Evolutionary conservation across 2,113 vertebrate species (phyloP), one percentile per base, ranked within the genome.

Genomic region (Heliornis fulica): DNA sequence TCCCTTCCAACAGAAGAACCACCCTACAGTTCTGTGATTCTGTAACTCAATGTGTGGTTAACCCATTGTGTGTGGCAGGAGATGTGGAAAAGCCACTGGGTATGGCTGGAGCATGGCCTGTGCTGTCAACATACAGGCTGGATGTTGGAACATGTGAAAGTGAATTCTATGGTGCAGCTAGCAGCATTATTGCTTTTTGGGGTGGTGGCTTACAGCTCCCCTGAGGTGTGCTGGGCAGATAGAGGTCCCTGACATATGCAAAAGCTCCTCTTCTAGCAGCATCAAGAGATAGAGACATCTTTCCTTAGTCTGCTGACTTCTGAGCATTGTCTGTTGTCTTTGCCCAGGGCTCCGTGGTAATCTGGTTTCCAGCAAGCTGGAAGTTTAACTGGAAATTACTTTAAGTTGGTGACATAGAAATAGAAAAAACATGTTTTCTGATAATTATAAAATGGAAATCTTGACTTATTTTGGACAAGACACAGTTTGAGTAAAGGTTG

Each of bases 121-220:
- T 10, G 15, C 13, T 50, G 20, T 11, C n/a, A 32, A 48, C 10
- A 2, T 1, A 0, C 0, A 13, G 64, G n/a, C 3, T 4, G 9
- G 38, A 6, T 18, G 61, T 6, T 60, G 66, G 9, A 0, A 1
- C 4, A 21, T 17, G 19, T 50, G 50, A 57, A 61, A 28, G 15
- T 13, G 23, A 29, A 66, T 63, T 14, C n/a, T 13, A 2, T 0
- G 8, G 7, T n/a, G n/a, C 10, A 76, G 20, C 8, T 4, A 1
- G 26, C 4, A 15, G n/a, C 15, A 10, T 13, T 3, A 0, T 18
- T 36, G 53, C 6, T 50, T 6, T 9, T 25, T 2, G n/a, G 7
- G 20, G 7, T 15, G 61, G 2, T 45, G 14, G 29, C 13, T 68
- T 43, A 16, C 11, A 34, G 13, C 13, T 61, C 56, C 13, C 28